A percentile compares a stretch with the other conserved stretches of the same genome.
phyloP scores from a whole-genome alignment of 2,797 vertebrate genomes.

The Sebastes matsubarae region DNA sequence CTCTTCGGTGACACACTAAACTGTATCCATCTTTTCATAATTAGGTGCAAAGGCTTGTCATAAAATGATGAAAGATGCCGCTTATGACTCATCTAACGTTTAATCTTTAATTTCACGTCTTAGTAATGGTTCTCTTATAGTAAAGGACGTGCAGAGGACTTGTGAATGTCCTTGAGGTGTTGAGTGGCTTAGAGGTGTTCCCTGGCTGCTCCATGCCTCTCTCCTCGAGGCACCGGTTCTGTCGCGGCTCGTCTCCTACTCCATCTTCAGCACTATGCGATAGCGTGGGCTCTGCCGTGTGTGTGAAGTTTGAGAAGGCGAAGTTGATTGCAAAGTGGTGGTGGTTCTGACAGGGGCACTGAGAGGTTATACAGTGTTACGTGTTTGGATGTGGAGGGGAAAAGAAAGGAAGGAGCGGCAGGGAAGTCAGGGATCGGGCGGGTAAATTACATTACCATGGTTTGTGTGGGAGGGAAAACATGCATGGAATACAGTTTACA shows the following conservation, averaged over 20 bases:
- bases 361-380: slow-evolving; percentile 42
- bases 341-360: slow-evolving; percentile 62
- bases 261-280: slow-evolving; percentile 14
- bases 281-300: slow-evolving; percentile 50
- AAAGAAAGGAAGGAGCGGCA: background rate
- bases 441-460: background rate
- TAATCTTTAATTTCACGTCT: slow-evolving; percentile 2
- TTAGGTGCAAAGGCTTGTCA: background rate
- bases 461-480: background rate
- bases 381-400: background rate
- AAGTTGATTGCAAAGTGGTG: slow-evolving; percentile 61
- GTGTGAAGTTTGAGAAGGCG: slow-evolving; percentile 53
- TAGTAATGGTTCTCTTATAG: background rate
- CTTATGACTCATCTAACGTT: slow-evolving; percentile 1
- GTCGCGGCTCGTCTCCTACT: slow-evolving; percentile 33
- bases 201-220: slow-evolving; percentile 9
- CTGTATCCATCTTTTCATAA: background rate
- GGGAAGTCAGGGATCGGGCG: background rate
- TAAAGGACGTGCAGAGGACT: background rate
- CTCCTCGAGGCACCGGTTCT: slow-evolving; percentile 9
- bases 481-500: background rate
- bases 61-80: background rate
- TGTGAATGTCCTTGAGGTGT: background rate
- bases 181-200: slow-evolving; percentile 13
- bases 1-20: background rate